Evolutionary conservation across 2,888 invertebrate species (phyloP).

Genomic region (Alviniconcha strummeri): DNA sequence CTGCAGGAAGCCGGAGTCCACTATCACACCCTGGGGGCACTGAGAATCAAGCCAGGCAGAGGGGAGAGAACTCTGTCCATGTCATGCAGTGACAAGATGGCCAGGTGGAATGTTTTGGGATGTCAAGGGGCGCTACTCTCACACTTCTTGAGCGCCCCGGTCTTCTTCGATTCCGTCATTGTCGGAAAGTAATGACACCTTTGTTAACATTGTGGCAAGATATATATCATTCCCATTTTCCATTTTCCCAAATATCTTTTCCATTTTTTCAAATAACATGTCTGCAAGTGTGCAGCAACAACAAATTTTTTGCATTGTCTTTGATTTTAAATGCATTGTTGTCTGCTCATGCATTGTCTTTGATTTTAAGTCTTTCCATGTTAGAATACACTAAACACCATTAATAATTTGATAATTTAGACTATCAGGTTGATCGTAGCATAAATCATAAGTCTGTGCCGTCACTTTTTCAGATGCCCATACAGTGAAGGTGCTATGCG

Average conservation of each 20-base stretch:
- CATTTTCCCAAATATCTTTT: neutral
- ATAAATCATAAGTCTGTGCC: neutral
- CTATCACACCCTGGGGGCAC: conserved; percentile 85
- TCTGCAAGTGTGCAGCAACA: too few species aligned
- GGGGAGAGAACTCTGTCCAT: conserved; percentile 91
- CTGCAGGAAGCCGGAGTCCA: conserved; percentile 77
- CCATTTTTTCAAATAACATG: neutral
- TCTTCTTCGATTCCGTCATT: conserved; percentile 83
- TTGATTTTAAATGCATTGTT: neutral
- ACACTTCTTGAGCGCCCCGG: conserved; percentile 80
- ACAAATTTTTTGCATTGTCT: too few species aligned
- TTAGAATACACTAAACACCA: too few species aligned
- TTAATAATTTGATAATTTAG: too few species aligned
- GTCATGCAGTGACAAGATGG: conserved; percentile 95
- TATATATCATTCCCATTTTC: neutral
- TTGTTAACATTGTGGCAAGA: too few species aligned
- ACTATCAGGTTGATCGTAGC: too few species aligned
- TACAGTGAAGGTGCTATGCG: conserved; percentile 51
- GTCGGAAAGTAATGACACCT: conserved; percentile 78
- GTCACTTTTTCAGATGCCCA: conserved; percentile 52
- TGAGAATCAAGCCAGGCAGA: conserved; percentile 91
- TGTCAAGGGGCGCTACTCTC: conserved; percentile 87
- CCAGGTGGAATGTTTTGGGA: conserved; percentile 90
- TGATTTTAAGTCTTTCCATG: too few species aligned
- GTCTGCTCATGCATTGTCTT: too few species aligned